Evolutionary conservation across 2,888 invertebrate genomes (phyloP), one percentile per base, ranked within the genome.

Genomic region (Leucophenga maculata): DNA sequence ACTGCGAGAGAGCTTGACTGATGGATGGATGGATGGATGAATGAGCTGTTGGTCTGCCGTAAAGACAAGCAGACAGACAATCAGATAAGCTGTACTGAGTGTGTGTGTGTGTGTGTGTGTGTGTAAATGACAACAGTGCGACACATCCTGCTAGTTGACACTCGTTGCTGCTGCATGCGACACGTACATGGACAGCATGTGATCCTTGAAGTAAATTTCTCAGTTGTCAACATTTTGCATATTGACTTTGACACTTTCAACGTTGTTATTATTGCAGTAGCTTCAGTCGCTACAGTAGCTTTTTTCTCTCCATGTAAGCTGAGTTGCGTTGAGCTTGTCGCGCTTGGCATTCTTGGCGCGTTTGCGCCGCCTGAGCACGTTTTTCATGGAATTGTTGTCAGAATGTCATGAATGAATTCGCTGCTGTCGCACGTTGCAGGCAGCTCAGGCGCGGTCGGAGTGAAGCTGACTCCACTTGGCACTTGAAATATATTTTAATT

Each of bases 191-290:
- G 32, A n/a, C 26, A 22, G 62, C 39, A 18, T 50, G 50, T 18
- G 50, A 50, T 84, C 84, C 80, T 82, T 82, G 84, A 82, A 80
- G 84, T 82, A 77, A 81, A 81, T 83, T 81, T 84, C 82, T 84
- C 81, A 77, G 79, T 82, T 84, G 83, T 84, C 74, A 81, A 84
- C 82, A 82, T 84, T 71, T 78, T 84, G 80, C 80, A 81, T 84
- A 84, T 84, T 81, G 81, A 84, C 83, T 83, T 81, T 81, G 81
- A 81, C 81, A 79, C 81, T 81, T 83, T 75, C 13, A 39, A 13
- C 32, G 82, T 84, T 71, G 55, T 18, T 55, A 20, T 18, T 67
- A 52, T 59, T 48, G 48, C 48, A 70, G 68, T 70, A 66, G 72
- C 16, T 22, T 46, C 18, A 46, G 68, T 70, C 64, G 72, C 16